Conservation (phyloP, 2,888 invertebrate genomes). For the Pandemis heparana region DNA sequence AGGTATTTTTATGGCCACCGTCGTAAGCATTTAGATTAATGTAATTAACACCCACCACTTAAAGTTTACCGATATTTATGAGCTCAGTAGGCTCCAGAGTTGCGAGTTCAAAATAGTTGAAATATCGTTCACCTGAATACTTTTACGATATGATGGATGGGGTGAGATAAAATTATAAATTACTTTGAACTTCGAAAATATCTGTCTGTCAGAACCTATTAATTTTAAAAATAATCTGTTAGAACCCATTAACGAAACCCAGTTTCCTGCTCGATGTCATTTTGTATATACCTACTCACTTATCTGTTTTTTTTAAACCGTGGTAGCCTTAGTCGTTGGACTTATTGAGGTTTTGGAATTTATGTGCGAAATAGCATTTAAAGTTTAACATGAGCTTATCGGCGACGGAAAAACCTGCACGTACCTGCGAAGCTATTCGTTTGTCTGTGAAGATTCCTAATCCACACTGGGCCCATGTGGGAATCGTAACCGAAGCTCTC, state of each 20-base stretch:
- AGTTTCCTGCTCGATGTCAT: not conserved
- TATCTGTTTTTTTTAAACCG: not conserved
- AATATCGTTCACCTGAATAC: constrained; percentile 25
- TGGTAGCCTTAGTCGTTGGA: too few species aligned
- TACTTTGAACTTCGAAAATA: constrained; percentile 30
- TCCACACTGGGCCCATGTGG: too few species aligned
- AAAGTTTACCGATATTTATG: constrained; percentile 42
- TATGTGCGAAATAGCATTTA: too few species aligned
- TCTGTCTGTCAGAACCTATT: too few species aligned
- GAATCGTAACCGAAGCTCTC: too few species aligned
- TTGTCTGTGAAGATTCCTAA: too few species aligned
- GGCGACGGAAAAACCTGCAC: too few species aligned
- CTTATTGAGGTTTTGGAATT: too few species aligned
- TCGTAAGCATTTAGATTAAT: constrained; percentile 56
- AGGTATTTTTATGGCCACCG: constrained; percentile 61
- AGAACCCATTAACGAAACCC: not conserved
- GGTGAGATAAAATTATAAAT: constrained; percentile 38
- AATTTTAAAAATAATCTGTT: not conserved
- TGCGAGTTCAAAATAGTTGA: constrained; percentile 30
- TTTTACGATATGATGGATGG: constrained; percentile 30
- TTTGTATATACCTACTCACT: not conserved
- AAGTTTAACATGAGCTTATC: too few species aligned
- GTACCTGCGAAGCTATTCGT: too few species aligned
- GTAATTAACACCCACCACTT: constrained; percentile 66
- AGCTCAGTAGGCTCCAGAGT: constrained; percentile 12